Evolutionary conservation across 2,113 vertebrate species (phyloP).

Genomic region (Poeciliopsis occidentalis): DNA sequence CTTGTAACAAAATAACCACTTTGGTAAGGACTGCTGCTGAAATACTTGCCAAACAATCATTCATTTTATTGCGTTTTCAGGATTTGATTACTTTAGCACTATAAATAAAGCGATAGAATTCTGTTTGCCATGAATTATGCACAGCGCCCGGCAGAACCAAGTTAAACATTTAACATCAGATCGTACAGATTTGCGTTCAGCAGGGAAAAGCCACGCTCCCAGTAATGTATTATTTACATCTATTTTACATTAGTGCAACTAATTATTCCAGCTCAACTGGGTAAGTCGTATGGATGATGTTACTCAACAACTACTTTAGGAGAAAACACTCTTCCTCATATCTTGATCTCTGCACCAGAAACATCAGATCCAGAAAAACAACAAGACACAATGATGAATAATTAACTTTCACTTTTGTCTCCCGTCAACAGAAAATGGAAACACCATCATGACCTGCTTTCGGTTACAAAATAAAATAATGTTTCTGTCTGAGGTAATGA

Average conservation of each 20-base stretch:
- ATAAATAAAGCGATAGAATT: background rate
- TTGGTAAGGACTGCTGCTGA: background rate
- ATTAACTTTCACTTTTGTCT: background rate
- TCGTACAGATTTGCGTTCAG: background rate
- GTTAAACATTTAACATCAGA: background rate
- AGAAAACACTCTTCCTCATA: background rate
- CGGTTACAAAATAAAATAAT: background rate
- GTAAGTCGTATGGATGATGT: background rate
- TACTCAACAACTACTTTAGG: background rate
- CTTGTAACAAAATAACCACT: background rate
- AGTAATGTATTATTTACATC: background rate
- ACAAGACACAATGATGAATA: background rate
- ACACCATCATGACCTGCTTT: background rate
- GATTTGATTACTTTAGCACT: background rate
- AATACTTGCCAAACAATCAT: background rate
- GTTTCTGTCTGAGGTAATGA: background rate
- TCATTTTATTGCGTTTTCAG: no score
- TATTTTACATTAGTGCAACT: background rate
- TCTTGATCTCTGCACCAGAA: background rate
- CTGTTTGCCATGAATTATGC: background rate
- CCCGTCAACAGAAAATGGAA: background rate
- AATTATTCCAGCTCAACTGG: background rate
- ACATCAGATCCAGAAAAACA: background rate
- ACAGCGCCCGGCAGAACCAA: background rate
- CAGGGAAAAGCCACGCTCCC: background rate